Percentiles rank a stretch among this genome's conserved stretches.
phyloP scores from a whole-genome alignment of 2,888 invertebrate genomes.

The Onchidella celtica region DNA sequence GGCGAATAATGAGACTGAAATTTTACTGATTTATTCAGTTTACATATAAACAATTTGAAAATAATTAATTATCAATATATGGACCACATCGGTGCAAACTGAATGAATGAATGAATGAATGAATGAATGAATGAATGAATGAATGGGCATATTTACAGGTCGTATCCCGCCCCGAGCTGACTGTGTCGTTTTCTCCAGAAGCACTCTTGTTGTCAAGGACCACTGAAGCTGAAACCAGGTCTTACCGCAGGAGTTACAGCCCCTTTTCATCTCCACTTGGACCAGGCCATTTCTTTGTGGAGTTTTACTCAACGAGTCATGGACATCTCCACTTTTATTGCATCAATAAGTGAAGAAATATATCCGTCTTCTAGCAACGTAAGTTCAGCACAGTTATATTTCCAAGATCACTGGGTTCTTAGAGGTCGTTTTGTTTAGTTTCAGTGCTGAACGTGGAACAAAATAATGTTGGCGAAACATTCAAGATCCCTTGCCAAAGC shows the following conservation, averaged over 20 bases:
- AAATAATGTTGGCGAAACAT: no score
- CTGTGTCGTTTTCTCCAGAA: neutral
- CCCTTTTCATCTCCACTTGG: neutral
- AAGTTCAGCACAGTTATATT: no score
- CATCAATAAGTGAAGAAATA: no score
- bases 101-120: slow-evolving; percentile 19
- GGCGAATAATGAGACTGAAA: no score
- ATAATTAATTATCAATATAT: neutral
- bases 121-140: slow-evolving; percentile 19
- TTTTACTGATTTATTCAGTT: no score
- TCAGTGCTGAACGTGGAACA: no score
- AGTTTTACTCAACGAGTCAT: no score
- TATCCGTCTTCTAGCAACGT: no score
- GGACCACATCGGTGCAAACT: neutral
- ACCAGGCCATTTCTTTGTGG: neutral
- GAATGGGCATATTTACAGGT: neutral
- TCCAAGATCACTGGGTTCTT: no score
- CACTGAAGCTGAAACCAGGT: neutral
- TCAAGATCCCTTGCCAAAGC: no score
- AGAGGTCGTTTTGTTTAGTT: no score
- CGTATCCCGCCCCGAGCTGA: neutral
- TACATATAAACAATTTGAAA: neutral
- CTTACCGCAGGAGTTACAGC: neutral
- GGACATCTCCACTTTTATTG: no score
- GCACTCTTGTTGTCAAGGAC: neutral